Conservation (phyloP, 2,888 invertebrate species). For the Chrysomela aeneicollis region DNA sequence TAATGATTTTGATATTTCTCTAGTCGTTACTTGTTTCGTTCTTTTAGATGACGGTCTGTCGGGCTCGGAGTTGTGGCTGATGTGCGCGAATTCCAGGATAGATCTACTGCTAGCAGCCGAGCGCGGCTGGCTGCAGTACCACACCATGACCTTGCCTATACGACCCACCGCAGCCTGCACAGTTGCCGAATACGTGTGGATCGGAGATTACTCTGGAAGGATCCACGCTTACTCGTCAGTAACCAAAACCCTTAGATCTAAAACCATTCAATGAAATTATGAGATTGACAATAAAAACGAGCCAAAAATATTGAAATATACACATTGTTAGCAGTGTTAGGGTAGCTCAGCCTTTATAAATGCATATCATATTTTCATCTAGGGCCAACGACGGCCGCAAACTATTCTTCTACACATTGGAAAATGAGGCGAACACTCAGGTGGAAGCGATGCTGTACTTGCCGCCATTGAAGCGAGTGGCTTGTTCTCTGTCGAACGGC, state of each 20-base stretch:
- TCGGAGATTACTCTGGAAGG: constrained; percentile 87
- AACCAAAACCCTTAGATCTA: not conserved
- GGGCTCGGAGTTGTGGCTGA: constrained; percentile 79
- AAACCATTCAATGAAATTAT: no score
- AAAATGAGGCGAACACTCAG: constrained; percentile 71
- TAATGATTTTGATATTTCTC: no score
- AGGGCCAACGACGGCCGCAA: constrained; percentile 67
- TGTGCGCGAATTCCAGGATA: constrained; percentile 71
- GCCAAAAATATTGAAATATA: no score
- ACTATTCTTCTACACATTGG: constrained; percentile 73
- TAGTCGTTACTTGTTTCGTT: no score
- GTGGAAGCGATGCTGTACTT: constrained; percentile 76
- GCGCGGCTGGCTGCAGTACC: constrained; percentile 71
- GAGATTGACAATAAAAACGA: no score
- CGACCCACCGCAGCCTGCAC: constrained; percentile 77
- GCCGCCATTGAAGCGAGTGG: constrained; percentile 75
- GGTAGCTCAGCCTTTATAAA: not conserved
- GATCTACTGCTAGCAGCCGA: constrained; percentile 67
- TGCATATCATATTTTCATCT: constrained; percentile 22
- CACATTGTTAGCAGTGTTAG: no score
- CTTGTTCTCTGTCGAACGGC: constrained; percentile 81
- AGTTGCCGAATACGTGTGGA: constrained; percentile 83
- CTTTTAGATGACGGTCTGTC: constrained; percentile 63
- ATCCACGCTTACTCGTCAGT: constrained; percentile 81
- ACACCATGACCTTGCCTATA: constrained; percentile 65